phyloP scores from a whole-genome alignment of 2,888 invertebrate species.

The Pristionchus japonicus region DNA sequence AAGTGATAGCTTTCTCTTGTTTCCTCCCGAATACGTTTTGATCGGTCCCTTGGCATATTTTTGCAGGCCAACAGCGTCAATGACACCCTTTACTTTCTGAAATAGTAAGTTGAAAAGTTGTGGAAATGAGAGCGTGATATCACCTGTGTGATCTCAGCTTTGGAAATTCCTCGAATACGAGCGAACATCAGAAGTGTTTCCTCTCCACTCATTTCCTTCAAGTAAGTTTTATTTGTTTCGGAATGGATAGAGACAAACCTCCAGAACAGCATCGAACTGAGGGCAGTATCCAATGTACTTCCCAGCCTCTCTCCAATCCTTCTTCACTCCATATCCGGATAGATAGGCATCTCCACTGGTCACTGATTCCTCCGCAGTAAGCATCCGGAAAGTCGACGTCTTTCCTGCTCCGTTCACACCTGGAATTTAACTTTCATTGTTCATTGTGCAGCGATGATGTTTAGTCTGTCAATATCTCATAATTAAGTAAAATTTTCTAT shows the following conservation, averaged over 20 bases:
- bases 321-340: conserved; percentile 63
- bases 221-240: not conserved
- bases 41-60: conserved; percentile 64
- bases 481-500: too few relatives aligned
- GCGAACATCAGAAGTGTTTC: conserved; percentile 83
- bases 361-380: conserved; percentile 68
- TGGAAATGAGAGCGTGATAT: not conserved
- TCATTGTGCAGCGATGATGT: not conserved
- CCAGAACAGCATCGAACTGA: conserved; percentile 84
- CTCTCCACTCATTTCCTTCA: conserved; percentile 82
- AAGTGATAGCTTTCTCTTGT: conserved; percentile 84
- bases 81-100: conserved; percentile 56
- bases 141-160: conserved; percentile 46
- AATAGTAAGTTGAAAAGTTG: not conserved
- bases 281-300: conserved; percentile 82
- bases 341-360: conserved; percentile 67
- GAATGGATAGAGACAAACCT: conserved; percentile 57
- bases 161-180: conserved; percentile 81
- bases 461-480: too few relatives aligned
- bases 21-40: conserved; percentile 80
- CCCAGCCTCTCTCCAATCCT: conserved; percentile 65
- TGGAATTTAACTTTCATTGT: not conserved
- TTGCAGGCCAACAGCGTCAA: conserved; percentile 61
- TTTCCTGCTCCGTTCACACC: conserved; percentile 71
- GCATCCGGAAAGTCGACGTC: conserved; percentile 70